Evolutionary conservation across 2,888 invertebrate species (phyloP).

Genomic region (Cantharis flavilabris): DNA sequence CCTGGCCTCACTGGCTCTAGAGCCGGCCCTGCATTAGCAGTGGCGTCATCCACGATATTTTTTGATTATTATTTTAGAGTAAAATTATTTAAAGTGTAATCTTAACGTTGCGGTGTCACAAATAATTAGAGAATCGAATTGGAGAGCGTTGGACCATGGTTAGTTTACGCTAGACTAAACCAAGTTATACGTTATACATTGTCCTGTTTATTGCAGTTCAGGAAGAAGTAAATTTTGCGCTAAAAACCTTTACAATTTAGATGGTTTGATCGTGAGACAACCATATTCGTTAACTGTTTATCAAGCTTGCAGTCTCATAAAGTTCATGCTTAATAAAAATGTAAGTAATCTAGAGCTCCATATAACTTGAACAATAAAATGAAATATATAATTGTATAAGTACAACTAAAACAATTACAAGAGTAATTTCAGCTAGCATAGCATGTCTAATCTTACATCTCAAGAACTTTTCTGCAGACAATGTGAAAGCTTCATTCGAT

Average conservation of each 20-base stretch:
- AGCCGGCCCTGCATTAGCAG: no score
- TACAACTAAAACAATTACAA: neutral
- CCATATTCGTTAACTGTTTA: neutral
- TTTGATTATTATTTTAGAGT: no score
- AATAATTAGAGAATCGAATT: no score
- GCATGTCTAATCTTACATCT: neutral
- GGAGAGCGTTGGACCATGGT: no score
- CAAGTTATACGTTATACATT: no score
- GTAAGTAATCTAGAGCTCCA: neutral
- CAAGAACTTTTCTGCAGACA: neutral
- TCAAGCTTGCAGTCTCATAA: neutral
- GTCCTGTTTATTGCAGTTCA: no score
- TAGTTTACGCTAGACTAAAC: no score
- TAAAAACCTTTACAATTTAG: neutral
- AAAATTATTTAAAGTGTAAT: no score
- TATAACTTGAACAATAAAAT: neutral
- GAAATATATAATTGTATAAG: neutral
- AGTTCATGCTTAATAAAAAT: neutral
- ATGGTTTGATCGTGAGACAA: neutral
- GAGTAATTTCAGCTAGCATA: neutral
- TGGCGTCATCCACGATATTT: no score
- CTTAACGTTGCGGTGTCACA: no score
- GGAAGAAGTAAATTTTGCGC: no score
- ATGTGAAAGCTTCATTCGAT: neutral
- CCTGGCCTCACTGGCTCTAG: no score